These are phyloP conservation scores for Danaus chrysippus DNA, from an alignment of 2,888 invertebrate species.

Conservation along the genomic window DNA sequence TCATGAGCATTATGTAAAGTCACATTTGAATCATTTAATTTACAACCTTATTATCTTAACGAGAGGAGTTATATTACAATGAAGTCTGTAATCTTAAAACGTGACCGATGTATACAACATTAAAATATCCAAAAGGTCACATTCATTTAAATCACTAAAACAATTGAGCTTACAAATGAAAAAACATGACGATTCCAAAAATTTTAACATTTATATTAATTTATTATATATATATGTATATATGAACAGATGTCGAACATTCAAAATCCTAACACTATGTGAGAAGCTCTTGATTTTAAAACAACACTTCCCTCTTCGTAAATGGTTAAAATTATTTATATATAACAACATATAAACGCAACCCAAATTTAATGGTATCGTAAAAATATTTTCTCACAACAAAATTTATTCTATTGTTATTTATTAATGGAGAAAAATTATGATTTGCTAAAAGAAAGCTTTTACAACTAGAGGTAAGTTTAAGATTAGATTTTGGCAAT, in stretches of 20 bases:
- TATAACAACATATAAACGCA: constrained; percentile 19
- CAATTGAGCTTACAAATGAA: constrained; percentile 2
- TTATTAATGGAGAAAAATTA: constrained; percentile 3
- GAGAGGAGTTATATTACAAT: constrained; percentile 64
- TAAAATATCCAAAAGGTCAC: constrained; percentile 4
- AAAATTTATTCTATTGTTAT: constrained; percentile 28
- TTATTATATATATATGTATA: constrained; percentile 48
- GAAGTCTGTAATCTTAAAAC: constrained; percentile 40
- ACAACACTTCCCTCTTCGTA: constrained; percentile 10
- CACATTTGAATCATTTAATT: constrained; percentile 70
- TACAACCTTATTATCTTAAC: constrained; percentile 68
- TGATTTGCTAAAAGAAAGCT: constrained; percentile 29
- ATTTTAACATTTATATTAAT: constrained; percentile 58
- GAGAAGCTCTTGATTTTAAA: constrained; percentile 66
- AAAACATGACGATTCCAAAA: constrained; percentile 36
- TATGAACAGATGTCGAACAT: constrained; percentile 74
- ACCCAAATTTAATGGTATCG: constrained; percentile 24
- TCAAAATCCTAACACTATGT: constrained; percentile 47
- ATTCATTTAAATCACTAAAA: constrained; percentile 4
- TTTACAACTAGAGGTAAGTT: constrained; percentile 44
- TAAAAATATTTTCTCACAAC: constrained; percentile 3
- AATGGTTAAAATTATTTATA: not conserved
- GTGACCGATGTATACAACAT: constrained; percentile 6
- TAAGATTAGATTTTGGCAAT: constrained; percentile 59
- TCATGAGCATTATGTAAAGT: constrained; percentile 68